These are phyloP conservation scores for Phortica okadai DNA, from an alignment of 2,888 invertebrate species.

Conservation along the genomic window DNA sequence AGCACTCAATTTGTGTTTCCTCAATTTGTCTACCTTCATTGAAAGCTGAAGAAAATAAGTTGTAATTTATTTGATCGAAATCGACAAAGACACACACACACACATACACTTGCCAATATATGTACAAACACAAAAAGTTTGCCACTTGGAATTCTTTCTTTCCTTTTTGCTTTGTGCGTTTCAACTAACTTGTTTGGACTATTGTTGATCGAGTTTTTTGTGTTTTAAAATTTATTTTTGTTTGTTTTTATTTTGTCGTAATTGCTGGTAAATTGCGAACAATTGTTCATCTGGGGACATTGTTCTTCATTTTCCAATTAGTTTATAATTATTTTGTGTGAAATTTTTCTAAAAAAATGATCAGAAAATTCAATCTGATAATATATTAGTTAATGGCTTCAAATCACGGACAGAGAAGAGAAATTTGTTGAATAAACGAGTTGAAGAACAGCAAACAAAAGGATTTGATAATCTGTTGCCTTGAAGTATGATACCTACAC, in stretches of 20 bases:
- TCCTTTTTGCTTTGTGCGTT: neutral
- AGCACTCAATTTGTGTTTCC: slow-evolving; percentile 22
- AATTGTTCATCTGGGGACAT: neutral
- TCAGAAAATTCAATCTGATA: no score
- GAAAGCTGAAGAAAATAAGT: slow-evolving; percentile 21
- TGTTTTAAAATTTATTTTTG: neutral
- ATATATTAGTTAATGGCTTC: no score
- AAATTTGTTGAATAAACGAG: no score
- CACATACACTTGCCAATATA: no score
- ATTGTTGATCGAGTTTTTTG: neutral
- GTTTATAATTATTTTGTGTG: neutral
- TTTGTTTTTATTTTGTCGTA: neutral
- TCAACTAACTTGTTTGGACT: neutral
- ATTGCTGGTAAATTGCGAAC: neutral
- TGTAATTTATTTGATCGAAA: slow-evolving; percentile 26
- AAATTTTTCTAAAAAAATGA: neutral
- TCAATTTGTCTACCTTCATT: slow-evolving; percentile 27
- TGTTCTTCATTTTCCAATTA: neutral
- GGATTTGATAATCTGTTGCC: no score
- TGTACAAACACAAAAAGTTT: neutral
- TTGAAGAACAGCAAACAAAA: no score
- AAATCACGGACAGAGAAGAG: no score
- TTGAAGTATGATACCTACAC: no score
- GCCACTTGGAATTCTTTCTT: neutral
- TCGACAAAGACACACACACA: neutral